Evolutionary conservation across 2,113 vertebrate genomes (phyloP).

Genomic region (Alethe castanea): DNA sequence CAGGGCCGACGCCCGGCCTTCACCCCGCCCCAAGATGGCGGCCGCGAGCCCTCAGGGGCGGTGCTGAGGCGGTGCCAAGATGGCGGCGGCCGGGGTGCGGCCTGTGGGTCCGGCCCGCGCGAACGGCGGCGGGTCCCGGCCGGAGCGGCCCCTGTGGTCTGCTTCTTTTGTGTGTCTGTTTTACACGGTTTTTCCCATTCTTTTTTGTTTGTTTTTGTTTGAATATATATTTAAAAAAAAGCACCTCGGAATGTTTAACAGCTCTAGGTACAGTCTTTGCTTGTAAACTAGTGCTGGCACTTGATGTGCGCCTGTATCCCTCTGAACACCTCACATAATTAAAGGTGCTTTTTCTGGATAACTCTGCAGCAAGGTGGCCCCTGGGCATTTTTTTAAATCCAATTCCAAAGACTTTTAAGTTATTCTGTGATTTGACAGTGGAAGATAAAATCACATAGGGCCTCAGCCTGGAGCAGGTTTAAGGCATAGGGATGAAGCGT

Average conservation of each 20-base stretch:
- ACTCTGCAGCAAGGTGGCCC: rapidly evolving
- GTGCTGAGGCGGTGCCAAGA: neutral
- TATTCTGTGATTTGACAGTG: neutral
- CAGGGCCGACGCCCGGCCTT: rapidly evolving
- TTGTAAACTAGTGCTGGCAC: neutral
- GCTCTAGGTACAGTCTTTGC: neutral
- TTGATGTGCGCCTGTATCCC: rapidly evolving
- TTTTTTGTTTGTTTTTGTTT: neutral
- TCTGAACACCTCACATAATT: rapidly evolving
- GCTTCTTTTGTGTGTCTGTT: neutral
- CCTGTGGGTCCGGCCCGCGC: too few relatives aligned
- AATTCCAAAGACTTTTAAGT: neutral
- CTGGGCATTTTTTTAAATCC: rapidly evolving
- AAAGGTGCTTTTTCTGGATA: neutral
- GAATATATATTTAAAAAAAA: neutral
- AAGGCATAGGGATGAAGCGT: rapidly evolving
- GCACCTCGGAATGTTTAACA: neutral
- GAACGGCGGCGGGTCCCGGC: rapidly evolving
- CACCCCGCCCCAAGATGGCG: neutral
- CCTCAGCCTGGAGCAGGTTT: neutral
- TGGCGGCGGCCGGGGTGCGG: neutral
- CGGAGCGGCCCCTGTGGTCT: rapidly evolving
- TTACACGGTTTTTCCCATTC: too few relatives aligned
- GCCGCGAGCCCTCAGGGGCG: neutral
- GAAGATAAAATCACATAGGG: neutral